Evolutionary conservation across 2,888 invertebrate genomes (phyloP).

Genomic region (Pharmacophagus antenor): DNA sequence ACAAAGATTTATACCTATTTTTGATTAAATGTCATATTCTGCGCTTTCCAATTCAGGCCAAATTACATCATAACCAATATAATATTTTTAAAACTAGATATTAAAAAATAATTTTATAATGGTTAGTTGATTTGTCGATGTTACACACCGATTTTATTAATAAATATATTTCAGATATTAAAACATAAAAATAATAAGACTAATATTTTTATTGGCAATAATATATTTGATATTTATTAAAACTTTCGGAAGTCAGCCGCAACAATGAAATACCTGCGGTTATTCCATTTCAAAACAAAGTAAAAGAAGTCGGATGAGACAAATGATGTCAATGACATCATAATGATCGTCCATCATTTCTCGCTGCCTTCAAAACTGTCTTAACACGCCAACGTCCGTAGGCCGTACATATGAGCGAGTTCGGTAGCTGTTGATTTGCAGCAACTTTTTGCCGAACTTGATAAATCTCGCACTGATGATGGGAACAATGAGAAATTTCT

Average conservation of each 20-base stretch:
- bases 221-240: too few species aligned
- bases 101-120: too few species aligned
- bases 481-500: constrained; percentile 54
- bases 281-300: constrained; percentile 43
- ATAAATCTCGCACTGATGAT: constrained; percentile 62
- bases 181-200: background rate
- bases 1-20: constrained; percentile 22
- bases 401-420: constrained; percentile 25
- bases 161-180: background rate
- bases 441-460: constrained; percentile 54
- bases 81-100: too few species aligned
- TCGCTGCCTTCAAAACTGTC: constrained; percentile 60
- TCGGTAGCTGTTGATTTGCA: constrained; percentile 41
- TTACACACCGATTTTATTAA: too few species aligned
- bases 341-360: constrained; percentile 66
- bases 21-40: background rate
- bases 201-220: too few species aligned
- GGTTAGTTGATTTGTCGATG: too few species aligned
- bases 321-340: constrained; percentile 70
- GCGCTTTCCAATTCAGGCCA: too few species aligned
- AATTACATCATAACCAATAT: too few species aligned
- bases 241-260: constrained; percentile 47
- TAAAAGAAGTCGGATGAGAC: constrained; percentile 55
- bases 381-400: constrained; percentile 39
- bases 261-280: constrained; percentile 46